Base-by-base conservation (phyloP, 2,888 invertebrate species). In the Osmoderma eremita region DNA sequence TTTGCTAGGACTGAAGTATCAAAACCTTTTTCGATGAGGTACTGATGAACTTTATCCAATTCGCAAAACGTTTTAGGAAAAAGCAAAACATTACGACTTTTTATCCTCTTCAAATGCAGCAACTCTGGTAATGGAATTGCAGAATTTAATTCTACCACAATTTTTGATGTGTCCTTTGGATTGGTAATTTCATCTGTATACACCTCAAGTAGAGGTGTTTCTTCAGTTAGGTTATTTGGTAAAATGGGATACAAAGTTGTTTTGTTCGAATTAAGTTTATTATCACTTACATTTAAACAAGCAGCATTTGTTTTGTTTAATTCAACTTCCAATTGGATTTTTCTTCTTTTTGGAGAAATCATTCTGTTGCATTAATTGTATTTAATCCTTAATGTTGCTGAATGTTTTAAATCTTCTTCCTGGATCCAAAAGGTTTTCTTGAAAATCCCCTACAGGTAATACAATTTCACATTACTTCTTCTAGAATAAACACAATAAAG, bases 51-150 rank as follows among this genome's bases (percentile, higher is more conserved):
- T 36, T 76, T 30, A 1, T 82, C 77, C 2, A 80, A 69, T 38
- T 72, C 36, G 3, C 67, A 63, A 30, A 65, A 45, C 8, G 72
- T 56, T 73, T 79, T n/a, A 48, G 83, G 74, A 75, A 86, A 83
- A 75, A 92, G 71, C 10, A 93, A 76, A 0, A 93, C 82, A 20
- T 87, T 84, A 49, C 82, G 85, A 4, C 86, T 86, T 42, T 86
- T 84, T 0, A 92, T 90, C 70, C 94, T 85, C 78, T 94, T 94
- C 15, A 94, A 82, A 81, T 94, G 92, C 50, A 85, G 85, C 8
- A 92, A 81, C 13, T 85, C 83, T 13, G 85, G 84, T 3, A 92
- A 75, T 0, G 91, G 89, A 39, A 88, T 73, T 24, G 84, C 83
- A 24, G 86, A 82, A 72, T 88, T 89, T 12, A 91, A 79, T 42